A percentile compares a stretch with the other conserved stretches of the same genome.
Conservation (phyloP, 2,113 vertebrate species). For the Fregetta grallaria region DNA sequence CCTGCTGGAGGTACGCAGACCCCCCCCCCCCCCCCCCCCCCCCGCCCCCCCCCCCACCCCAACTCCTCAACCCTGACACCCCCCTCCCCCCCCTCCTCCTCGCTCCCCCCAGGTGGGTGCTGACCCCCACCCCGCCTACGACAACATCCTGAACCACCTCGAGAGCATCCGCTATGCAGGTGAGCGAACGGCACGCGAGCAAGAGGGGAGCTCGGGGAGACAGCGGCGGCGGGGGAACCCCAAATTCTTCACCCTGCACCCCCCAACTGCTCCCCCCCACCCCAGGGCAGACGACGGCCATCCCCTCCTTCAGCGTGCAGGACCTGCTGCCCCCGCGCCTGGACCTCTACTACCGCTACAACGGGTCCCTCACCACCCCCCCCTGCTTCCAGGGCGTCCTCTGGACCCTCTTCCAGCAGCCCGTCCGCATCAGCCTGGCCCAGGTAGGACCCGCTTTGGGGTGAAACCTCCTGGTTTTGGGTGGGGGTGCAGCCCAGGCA, state of each 20-base stretch:
- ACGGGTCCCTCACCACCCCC: slow-evolving; percentile 90
- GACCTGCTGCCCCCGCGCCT: slow-evolving; percentile 79
- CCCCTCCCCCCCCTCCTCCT: too few species aligned
- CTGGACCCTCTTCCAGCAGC: slow-evolving; percentile 85
- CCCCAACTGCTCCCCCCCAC: not conserved
- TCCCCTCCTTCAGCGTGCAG: slow-evolving; percentile 81
- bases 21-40: too few species aligned
- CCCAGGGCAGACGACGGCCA: slow-evolving; percentile 77
- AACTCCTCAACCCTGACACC: too few species aligned
- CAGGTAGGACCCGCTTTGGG: slow-evolving; percentile 71
- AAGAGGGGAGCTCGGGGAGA: not conserved
- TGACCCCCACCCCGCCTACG: too few species aligned
- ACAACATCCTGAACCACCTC: too few species aligned
- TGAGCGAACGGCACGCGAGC: too few species aligned
- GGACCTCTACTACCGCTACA: slow-evolving; percentile 86
- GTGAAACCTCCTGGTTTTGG: accelerated
- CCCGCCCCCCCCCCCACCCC: too few species aligned
- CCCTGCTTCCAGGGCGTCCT: slow-evolving; percentile 87
- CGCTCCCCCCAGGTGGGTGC: too few species aligned
- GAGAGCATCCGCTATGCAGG: too few species aligned
- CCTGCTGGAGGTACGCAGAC: too few species aligned
- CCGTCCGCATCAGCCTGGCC: slow-evolving; percentile 75
- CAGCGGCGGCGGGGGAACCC: not conserved
- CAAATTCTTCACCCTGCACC: not conserved
- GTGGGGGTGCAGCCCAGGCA: accelerated